Evolutionary conservation across 2,797 vertebrate species (phyloP).

Genomic region (Graptemys geographica): DNA sequence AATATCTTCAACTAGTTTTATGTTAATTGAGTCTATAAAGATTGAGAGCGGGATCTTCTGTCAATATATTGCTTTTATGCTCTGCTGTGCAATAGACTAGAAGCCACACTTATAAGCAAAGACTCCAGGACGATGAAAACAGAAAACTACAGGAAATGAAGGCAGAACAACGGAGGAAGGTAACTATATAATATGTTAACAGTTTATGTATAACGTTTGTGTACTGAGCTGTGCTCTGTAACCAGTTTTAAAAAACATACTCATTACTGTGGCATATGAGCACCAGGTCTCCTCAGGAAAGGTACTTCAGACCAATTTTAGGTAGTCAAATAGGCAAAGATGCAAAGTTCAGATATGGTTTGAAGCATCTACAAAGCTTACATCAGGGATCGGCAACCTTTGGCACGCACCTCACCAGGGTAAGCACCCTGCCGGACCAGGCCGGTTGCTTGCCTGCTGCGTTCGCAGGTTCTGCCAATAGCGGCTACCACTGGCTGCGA

Average conservation of each 20-base stretch:
- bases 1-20: not conserved
- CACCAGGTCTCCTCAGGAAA: constrained; percentile 26
- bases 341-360: constrained; percentile 22
- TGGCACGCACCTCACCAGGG: no score
- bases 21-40: constrained; percentile 15
- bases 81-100: constrained; percentile 71
- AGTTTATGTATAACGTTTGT: constrained; percentile 33
- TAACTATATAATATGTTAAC: constrained; percentile 67
- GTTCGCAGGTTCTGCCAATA: no score
- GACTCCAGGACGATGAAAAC: constrained; percentile 74
- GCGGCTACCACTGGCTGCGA: no score
- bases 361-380: not conserved
- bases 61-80: constrained; percentile 26
- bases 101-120: constrained; percentile 64
- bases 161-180: constrained; percentile 80
- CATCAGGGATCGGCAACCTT: not conserved
- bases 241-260: constrained; percentile 41
- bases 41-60: not conserved
- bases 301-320: constrained; percentile 15
- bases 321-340: constrained; percentile 23
- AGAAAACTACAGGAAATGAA: constrained; percentile 77
- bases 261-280: constrained; percentile 50
- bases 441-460: no score
- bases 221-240: constrained; percentile 48
- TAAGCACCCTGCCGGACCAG: no score